Percentiles rank a stretch among this genome's conserved stretches.
Conservation (phyloP, 2,113 vertebrate genomes). For the Tyrannus savana region DNA sequence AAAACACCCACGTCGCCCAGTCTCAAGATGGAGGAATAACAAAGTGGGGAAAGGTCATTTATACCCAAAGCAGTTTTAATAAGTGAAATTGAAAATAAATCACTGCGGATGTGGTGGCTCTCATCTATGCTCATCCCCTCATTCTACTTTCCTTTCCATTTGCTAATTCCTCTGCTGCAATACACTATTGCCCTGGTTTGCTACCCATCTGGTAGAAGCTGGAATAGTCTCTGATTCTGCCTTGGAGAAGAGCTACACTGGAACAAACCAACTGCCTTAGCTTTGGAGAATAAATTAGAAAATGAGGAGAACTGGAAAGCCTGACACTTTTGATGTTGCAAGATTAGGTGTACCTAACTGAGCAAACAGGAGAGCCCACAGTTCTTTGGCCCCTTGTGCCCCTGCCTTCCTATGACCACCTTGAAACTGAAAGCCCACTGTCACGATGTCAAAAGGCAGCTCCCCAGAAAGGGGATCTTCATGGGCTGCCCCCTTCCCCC, state of each 20-base stretch:
- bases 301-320: neutral
- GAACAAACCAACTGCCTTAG: neutral
- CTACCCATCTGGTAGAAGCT: neutral
- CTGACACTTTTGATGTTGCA: neutral
- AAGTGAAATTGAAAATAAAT: slow-evolving; percentile 37
- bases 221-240: neutral
- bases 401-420: neutral
- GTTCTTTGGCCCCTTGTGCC: neutral
- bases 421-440: neutral
- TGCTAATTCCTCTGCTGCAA: neutral
- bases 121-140: neutral
- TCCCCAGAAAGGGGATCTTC: neutral
- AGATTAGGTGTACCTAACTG: neutral
- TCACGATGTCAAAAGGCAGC: neutral
- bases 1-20: neutral
- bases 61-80: neutral
- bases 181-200: neutral
- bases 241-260: neutral
- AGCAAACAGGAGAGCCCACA: neutral
- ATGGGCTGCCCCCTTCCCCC: neutral
- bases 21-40: neutral
- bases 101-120: neutral
- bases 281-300: neutral
- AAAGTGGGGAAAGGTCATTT: neutral
- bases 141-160: neutral